A percentile compares a stretch with the other conserved stretches of the same genome.
These are phyloP conservation scores for Eustalomyia histrio DNA, from an alignment of 2,888 invertebrate genomes.

Conservation along the genomic window DNA sequence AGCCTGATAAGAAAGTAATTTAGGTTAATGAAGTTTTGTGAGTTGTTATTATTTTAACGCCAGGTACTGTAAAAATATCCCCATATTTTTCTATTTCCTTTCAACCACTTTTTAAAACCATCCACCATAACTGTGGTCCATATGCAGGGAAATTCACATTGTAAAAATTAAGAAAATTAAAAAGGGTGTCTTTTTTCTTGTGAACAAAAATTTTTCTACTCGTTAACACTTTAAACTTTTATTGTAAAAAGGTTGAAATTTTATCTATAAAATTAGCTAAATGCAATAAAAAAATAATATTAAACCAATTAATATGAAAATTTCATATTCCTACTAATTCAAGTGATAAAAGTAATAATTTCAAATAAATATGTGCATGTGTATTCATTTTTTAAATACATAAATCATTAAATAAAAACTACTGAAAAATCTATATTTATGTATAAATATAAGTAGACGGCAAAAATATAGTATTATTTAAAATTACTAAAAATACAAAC, in stretches of 20 bases:
- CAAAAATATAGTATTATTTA: neutral
- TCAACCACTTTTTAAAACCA: conserved; percentile 19
- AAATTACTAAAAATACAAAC: no score
- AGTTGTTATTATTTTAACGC: neutral
- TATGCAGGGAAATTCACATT: conserved; percentile 69
- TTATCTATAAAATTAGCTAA: conserved; percentile 7
- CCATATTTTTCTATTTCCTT: neutral
- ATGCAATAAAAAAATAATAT: conserved; percentile 15
- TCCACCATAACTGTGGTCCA: conserved; percentile 41
- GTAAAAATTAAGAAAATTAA: conserved; percentile 69
- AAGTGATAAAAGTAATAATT: neutral
- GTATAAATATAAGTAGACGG: conserved; percentile 22
- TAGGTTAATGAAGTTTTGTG: neutral
- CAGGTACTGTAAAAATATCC: neutral
- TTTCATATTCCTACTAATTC: conserved; percentile 6
- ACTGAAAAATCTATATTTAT: neutral
- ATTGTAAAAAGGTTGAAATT: conserved; percentile 31
- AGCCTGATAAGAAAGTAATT: no score
- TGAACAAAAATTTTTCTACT: conserved; percentile 49
- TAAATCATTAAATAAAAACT: neutral
- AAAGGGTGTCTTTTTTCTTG: conserved; percentile 71
- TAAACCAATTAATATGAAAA: conserved; percentile 10
- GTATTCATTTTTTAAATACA: no score
- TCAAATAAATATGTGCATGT: neutral
- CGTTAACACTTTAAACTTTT: conserved; percentile 56